These are phyloP conservation scores for Drosophila yooni DNA, from an alignment of 2,888 invertebrate genomes.

Conservation along the genomic window DNA sequence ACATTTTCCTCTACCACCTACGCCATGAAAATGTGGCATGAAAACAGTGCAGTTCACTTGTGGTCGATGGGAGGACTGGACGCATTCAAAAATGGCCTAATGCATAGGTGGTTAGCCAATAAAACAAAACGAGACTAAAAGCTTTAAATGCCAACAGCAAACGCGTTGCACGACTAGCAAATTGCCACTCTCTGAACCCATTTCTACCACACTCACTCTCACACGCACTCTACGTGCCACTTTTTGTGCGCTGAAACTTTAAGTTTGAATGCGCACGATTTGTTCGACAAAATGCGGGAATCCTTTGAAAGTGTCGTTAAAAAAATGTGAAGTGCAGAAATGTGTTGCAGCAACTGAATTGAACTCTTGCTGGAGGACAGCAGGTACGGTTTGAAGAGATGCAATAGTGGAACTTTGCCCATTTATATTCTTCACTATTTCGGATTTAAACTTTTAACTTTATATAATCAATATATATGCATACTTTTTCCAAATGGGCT, in stretches of 20 bases:
- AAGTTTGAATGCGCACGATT: constrained; percentile 66
- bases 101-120: constrained; percentile 41
- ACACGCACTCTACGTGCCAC: background rate
- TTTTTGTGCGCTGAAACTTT: constrained; percentile 39
- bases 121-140: constrained; percentile 56
- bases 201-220: constrained; percentile 10
- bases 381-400: background rate
- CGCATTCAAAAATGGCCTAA: constrained; percentile 21
- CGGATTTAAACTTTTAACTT: background rate
- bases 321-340: constrained; percentile 8
- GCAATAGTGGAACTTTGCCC: background rate
- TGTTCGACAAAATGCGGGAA: constrained; percentile 44
- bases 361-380: background rate
- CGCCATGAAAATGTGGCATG: constrained; percentile 32
- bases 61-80: constrained; percentile 20
- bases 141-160: constrained; percentile 50
- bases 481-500: background rate
- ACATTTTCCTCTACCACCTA: constrained; percentile 34
- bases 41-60: constrained; percentile 12
- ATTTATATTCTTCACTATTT: background rate
- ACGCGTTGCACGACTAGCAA: constrained; percentile 30
- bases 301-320: constrained; percentile 19
- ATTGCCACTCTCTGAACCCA: constrained; percentile 14
- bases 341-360: constrained; percentile 17
- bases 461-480: background rate